Evolutionary conservation across 2,888 invertebrate species (phyloP), one percentile per base, ranked within the genome.

Genomic region (Tanypteryx hageni): DNA sequence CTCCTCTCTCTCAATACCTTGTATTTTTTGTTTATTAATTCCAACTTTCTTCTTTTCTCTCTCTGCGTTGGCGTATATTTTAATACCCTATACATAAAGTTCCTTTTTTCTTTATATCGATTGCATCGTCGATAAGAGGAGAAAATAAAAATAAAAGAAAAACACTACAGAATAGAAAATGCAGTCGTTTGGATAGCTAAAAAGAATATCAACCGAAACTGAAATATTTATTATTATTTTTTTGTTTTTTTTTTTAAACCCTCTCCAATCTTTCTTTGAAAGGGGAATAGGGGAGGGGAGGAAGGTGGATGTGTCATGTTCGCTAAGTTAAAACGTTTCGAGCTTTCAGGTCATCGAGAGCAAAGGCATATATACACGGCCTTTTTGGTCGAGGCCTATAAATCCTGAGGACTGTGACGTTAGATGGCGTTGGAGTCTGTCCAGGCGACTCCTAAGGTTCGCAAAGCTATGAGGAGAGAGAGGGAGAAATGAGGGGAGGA

Each of bases 261-360:
- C 44, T 44, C 5, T 44, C 44, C 44, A 44, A 44, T 44, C 1
- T 44, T 44, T 5, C 44, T 44, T 44, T 44, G 44, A 5, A 76
- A 13, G 27, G 9, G 27, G 11, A 76, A 27, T 27, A 27, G 27
- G 22, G 10, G 27, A 3, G 27, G 44, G 76, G 11, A 76, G 27
- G 13, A 27, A 18, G 76, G 27, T 9, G 22, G 76, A 76, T 76
- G 27, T 76, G 76, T 76, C 76, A 61, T 61, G 76, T 18, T 76
- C 76, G 76, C 44, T 44, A 44, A 44, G 27, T 76, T 27, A 27
- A 13, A 76, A 76, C 27, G 76, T 76, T 27, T 76, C 76, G 76
- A 76, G 27, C 14, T 76, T 76, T 76, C 76, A 76, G 76, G 76
- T 76, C 76, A 76, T 76, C 76, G 76, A 76, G 76, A 27, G 76